Conservation (phyloP, 2,113 vertebrate genomes). For the Rattus norvegicus region DNA sequence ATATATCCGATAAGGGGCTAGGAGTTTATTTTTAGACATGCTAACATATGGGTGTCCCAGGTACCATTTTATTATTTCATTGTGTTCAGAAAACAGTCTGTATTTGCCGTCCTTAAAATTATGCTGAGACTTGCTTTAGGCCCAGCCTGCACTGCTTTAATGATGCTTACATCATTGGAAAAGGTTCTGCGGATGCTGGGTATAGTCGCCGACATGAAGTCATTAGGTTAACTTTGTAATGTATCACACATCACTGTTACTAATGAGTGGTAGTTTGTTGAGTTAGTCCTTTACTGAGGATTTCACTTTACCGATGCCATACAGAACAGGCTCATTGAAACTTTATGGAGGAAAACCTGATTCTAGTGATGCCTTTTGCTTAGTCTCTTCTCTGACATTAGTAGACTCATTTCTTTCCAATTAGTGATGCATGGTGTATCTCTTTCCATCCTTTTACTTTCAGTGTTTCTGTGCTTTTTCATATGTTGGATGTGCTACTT, state of each 20-base stretch:
- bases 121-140: slow-evolving; percentile 22
- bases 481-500: background rate
- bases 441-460: slow-evolving; percentile 41
- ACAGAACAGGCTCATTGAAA: background rate
- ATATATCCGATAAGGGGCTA: background rate
- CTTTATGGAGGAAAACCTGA: slow-evolving; percentile 28
- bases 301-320: background rate
- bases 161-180: background rate
- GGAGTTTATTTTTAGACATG: background rate
- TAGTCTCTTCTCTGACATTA: background rate
- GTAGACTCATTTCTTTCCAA: background rate
- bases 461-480: background rate
- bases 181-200: background rate
- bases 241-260: background rate
- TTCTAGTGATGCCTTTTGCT: background rate
- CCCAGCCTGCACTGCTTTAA: background rate
- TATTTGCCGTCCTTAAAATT: background rate
- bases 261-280: slow-evolving; percentile 17
- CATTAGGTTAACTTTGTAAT: slow-evolving; percentile 8
- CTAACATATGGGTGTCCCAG: slow-evolving; percentile 13
- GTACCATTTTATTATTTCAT: background rate
- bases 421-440: background rate
- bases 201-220: background rate
- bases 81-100: slow-evolving; percentile 33
- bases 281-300: background rate